phyloP scores from a whole-genome alignment of 2,797 vertebrate species.

The Tachyglossus aculeatus region DNA sequence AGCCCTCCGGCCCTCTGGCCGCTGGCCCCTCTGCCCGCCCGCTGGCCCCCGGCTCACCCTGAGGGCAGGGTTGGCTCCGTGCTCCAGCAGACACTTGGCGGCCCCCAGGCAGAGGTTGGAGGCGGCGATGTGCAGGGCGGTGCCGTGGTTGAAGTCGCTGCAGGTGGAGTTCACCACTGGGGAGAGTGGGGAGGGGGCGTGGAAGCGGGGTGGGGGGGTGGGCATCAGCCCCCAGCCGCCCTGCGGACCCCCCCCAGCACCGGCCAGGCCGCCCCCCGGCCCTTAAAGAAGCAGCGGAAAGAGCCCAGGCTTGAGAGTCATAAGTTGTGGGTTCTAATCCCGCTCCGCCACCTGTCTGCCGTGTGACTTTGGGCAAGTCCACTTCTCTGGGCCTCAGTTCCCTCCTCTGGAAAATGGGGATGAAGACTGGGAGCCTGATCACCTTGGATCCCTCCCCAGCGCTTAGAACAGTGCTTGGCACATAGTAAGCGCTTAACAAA shows the following conservation, averaged over 20 bases:
- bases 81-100: constrained; percentile 90
- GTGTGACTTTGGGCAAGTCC: constrained; percentile 33
- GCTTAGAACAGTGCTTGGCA: neutral
- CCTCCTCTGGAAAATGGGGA: too few relatives aligned
- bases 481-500: neutral
- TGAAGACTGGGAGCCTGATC: neutral
- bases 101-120: constrained; percentile 92
- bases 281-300: too few relatives aligned
- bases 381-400: too few relatives aligned
- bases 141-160: constrained; percentile 90
- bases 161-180: constrained; percentile 91
- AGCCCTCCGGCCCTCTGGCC: neutral
- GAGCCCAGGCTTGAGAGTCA: too few relatives aligned
- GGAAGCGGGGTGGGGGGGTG: rapidly evolving
- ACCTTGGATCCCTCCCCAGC: neutral
- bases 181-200: neutral
- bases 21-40: rapidly evolving
- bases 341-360: constrained; percentile 68
- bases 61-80: constrained; percentile 86
- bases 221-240: too few relatives aligned
- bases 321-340: rapidly evolving
- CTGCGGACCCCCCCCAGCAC: neutral
- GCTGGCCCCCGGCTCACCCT: constrained; percentile 75
- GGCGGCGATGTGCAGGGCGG: constrained; percentile 92
- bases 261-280: neutral